Evolutionary conservation across 1,140 invertebrate species (phyloP).

Genomic region (Drosophila sp.): DNA sequence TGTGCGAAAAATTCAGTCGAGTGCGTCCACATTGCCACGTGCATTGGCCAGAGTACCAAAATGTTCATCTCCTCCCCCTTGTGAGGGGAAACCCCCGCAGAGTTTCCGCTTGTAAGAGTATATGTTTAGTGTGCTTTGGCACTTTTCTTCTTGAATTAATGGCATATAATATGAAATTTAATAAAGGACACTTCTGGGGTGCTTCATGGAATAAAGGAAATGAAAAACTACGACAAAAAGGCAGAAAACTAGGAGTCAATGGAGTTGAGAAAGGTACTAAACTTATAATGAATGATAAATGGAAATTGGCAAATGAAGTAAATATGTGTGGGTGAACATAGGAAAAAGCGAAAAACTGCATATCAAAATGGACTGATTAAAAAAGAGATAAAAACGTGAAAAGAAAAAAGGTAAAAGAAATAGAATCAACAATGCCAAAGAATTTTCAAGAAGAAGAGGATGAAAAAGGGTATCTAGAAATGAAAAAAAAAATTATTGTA

Average conservation of each 20-base stretch:
- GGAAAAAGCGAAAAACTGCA: too few species aligned
- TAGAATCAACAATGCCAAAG: too few species aligned
- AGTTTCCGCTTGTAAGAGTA: slow-evolving; percentile 9
- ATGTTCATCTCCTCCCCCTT: slow-evolving; percentile 20
- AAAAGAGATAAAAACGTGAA: too few species aligned
- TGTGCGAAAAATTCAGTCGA: slow-evolving; percentile 41
- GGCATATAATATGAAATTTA: slow-evolving; percentile 20
- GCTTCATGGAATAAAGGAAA: background rate
- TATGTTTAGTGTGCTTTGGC: slow-evolving; percentile 41
- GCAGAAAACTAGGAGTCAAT: background rate
- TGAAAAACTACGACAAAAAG: background rate
- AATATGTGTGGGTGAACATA: too few species aligned
- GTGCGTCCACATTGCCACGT: slow-evolving; percentile 50
- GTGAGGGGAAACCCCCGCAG: slow-evolving; percentile 13
- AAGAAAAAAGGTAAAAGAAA: too few species aligned
- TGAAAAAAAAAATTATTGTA: too few species aligned
- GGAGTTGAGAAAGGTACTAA: too few species aligned
- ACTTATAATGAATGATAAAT: too few species aligned
- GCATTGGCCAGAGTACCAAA: slow-evolving; percentile 29
- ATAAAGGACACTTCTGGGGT: slow-evolving; percentile 2
- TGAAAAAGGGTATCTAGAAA: too few species aligned
- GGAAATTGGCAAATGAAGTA: too few species aligned
- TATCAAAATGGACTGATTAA: too few species aligned
- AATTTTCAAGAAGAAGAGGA: too few species aligned
- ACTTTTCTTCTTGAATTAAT: slow-evolving; percentile 46